Evolutionary conservation across 2,888 invertebrate species (phyloP).

Genomic region (Spodoptera littoralis): DNA sequence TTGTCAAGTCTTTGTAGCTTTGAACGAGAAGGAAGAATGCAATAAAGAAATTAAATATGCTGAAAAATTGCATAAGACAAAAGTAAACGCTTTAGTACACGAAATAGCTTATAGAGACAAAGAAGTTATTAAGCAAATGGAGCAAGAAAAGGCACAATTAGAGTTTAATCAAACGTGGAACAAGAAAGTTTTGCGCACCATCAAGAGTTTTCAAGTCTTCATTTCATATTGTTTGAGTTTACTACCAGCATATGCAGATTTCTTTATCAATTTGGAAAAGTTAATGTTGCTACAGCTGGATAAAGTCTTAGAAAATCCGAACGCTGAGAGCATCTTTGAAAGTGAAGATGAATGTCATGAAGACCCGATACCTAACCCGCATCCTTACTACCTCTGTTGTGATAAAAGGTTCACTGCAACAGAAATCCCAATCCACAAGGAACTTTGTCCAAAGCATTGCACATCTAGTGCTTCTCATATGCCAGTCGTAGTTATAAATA

Average conservation of each 20-base stretch:
- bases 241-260: conserved; percentile 79
- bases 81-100: conserved; percentile 67
- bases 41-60: conserved; percentile 68
- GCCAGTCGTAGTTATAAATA: conserved; percentile 81
- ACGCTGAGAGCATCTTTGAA: conserved; percentile 72
- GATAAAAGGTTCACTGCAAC: conserved; percentile 69
- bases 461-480: conserved; percentile 77
- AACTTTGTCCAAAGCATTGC: conserved; percentile 76
- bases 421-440: conserved; percentile 66
- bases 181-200: conserved; percentile 77
- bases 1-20: conserved; percentile 80
- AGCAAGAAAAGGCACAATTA: conserved; percentile 69
- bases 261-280: conserved; percentile 82
- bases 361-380: conserved; percentile 69
- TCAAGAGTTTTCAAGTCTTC: conserved; percentile 79
- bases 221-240: conserved; percentile 74
- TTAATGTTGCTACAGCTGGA: conserved; percentile 80
- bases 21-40: conserved; percentile 79
- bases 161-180: conserved; percentile 75
- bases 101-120: conserved; percentile 70
- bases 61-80: conserved; percentile 70
- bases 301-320: conserved; percentile 70
- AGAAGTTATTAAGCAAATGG: conserved; percentile 68
- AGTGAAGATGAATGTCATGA: conserved; percentile 55
- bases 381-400: conserved; percentile 79